Conservation (phyloP, 2,797 vertebrate genomes). For the Tapera naevia region DNA sequence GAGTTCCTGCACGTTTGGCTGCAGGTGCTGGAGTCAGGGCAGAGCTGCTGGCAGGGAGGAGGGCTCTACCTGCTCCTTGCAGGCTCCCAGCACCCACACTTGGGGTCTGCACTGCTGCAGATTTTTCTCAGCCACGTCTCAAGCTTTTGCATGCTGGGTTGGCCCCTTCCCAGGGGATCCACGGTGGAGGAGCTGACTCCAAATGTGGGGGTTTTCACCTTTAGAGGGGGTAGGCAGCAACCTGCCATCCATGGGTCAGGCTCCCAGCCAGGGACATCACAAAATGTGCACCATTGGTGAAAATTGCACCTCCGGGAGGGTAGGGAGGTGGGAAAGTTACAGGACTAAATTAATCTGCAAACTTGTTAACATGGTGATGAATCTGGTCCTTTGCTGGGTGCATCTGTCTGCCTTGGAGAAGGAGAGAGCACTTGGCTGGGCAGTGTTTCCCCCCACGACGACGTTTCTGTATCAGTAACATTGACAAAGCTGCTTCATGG, state of each 20-base stretch:
- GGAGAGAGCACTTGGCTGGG: not conserved
- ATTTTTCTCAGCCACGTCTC: not conserved
- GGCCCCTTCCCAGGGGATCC: not conserved
- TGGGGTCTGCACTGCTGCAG: not conserved
- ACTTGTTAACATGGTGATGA: accelerated
- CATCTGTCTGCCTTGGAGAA: not conserved
- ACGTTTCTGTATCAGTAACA: not conserved
- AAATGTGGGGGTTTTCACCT: not conserved
- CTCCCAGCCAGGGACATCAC: accelerated
- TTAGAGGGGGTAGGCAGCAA: not conserved
- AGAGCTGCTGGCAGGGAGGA: not conserved
- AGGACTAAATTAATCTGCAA: not conserved
- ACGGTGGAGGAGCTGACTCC: not conserved
- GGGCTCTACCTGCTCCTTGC: not conserved
- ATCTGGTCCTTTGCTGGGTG: not conserved
- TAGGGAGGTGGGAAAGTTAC: not conserved
- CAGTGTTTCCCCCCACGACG: not conserved
- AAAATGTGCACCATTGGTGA: accelerated
- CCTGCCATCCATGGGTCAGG: not conserved
- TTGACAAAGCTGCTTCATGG: accelerated
- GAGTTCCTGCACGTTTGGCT: not conserved
- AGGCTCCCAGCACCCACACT: not conserved
- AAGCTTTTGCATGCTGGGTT: not conserved
- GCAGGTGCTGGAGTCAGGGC: conserved; percentile 1
- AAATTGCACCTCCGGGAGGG: not conserved